Base-by-base conservation (phyloP, 2,888 invertebrate genomes). In the Capitulum mitella region DNA sequence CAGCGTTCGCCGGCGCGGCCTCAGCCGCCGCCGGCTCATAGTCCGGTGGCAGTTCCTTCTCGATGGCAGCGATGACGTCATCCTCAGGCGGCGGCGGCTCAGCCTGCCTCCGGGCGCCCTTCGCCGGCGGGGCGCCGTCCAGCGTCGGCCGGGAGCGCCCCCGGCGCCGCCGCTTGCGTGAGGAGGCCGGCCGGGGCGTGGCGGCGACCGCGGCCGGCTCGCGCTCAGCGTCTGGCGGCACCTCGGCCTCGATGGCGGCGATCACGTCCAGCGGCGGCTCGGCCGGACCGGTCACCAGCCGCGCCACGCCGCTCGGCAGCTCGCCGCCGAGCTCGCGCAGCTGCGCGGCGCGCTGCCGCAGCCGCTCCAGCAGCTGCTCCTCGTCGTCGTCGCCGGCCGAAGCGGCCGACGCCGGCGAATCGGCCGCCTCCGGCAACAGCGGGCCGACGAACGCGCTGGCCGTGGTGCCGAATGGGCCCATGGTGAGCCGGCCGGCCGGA, bases 281-380 rank as follows among this genome's bases (percentile, higher is more conserved):
- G 10, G 58, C 58, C 22, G 70, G 70, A 3, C 16, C 29, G 46
- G 43, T 48, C 46, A 46, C 76, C 46, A 46, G 43, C 32, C 79
- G 22, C 54, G 54, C 74, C 14, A 88, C 82, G 34, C 88, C 88
- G 37, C 85, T 85, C 0, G 89, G 89, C 80, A 89, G 82, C 82
- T 89, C 87, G 0, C 89, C 89, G 0, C 89, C 89, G 0, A 89
- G 84, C 82, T 88, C 88, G 83, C 89, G 88, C 79, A 89, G 83
- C 46, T 89, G 82, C 82, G 86, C 87, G 0, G 89, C 88, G 85
- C 89, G 88, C 79, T 87, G 87, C 83, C 87, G 88, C 58, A 89
- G 82, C 82, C 84, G 85, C 80, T 84, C 87, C 86, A 89, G 58
- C 77, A 77, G 32, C 77, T 40, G 83, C 22, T 85, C 85, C 1